phyloP scores from a whole-genome alignment of 2,797 vertebrate genomes.

The Anniella stebbinsi region DNA sequence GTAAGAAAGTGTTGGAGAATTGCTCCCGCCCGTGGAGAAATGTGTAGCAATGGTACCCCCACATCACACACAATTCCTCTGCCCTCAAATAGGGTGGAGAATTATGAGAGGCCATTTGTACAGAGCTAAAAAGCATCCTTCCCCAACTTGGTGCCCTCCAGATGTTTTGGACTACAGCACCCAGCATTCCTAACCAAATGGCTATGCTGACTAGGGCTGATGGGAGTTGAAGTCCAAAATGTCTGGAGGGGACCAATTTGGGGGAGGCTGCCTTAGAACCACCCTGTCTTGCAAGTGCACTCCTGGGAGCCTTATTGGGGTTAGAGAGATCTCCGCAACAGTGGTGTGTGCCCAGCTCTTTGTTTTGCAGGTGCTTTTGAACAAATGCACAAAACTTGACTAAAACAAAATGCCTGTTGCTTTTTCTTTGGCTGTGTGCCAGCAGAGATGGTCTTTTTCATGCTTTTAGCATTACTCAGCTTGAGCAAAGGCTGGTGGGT shows the following conservation, averaged over 20 bases:
- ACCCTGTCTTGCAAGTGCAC: background rate
- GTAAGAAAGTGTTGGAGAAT: too few species aligned
- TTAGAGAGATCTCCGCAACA: background rate
- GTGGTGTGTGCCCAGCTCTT: background rate
- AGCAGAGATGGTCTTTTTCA: background rate
- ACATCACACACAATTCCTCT: too few species aligned
- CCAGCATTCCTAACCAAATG: background rate
- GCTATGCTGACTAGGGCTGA: background rate
- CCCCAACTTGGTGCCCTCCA: too few species aligned
- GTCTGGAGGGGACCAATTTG: too few species aligned
- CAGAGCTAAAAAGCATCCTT: background rate
- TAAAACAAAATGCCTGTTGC: background rate
- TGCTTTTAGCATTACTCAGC: background rate
- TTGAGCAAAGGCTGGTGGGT: background rate
- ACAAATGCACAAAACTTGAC: rapidly evolving
- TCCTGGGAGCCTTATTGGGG: background rate
- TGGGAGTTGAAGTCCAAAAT: background rate
- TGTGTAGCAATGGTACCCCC: too few species aligned
- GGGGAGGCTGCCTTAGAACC: background rate
- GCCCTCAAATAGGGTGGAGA: too few species aligned
- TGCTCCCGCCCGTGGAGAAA: too few species aligned
- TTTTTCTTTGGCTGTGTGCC: background rate
- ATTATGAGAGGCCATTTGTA: too few species aligned
- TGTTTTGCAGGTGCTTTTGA: background rate
- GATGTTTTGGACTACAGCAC: background rate